Percentiles rank a stretch among this genome's conserved stretches.
Conservation (phyloP, 2,888 invertebrate species). For the Trachelus stipa region DNA sequence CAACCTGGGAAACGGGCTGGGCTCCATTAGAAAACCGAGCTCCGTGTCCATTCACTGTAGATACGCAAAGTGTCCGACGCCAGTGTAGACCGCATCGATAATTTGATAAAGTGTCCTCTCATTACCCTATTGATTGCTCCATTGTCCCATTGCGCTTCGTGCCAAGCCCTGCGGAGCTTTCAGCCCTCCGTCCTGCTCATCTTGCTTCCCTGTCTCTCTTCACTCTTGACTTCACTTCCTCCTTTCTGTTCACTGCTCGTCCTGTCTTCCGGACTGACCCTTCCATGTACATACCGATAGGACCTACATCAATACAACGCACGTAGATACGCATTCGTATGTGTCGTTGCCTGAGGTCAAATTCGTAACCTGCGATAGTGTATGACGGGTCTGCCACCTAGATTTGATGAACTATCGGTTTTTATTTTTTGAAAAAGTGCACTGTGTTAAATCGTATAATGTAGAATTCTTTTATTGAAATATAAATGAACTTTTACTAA, state of each 20-base stretch:
- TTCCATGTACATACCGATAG: not conserved
- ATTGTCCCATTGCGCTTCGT: conserved; percentile 51
- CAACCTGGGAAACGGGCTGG: conserved; percentile 27
- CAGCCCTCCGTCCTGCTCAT: conserved; percentile 33
- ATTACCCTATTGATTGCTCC: conserved; percentile 67
- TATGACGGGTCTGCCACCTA: not conserved
- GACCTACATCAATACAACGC: not conserved
- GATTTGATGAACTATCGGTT: not conserved
- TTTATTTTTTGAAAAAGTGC: too few relatives aligned
- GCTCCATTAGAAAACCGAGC: conserved; percentile 49
- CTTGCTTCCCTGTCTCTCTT: conserved; percentile 36
- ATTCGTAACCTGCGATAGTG: not conserved
- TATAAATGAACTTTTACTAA: too few relatives aligned
- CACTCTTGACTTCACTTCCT: not conserved
- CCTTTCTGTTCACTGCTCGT: not conserved
- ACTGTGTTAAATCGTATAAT: too few relatives aligned
- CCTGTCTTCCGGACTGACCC: not conserved
- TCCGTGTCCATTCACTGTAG: conserved; percentile 51
- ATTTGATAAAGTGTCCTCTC: conserved; percentile 65
- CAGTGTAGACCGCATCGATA: conserved; percentile 61
- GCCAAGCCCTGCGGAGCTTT: conserved; percentile 42
- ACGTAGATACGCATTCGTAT: not conserved
- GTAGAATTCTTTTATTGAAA: too few relatives aligned
- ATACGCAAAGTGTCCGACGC: conserved; percentile 49
- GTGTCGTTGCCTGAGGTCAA: not conserved